Conservation (phyloP, 2,113 vertebrate species). For the Bucco capensis region DNA sequence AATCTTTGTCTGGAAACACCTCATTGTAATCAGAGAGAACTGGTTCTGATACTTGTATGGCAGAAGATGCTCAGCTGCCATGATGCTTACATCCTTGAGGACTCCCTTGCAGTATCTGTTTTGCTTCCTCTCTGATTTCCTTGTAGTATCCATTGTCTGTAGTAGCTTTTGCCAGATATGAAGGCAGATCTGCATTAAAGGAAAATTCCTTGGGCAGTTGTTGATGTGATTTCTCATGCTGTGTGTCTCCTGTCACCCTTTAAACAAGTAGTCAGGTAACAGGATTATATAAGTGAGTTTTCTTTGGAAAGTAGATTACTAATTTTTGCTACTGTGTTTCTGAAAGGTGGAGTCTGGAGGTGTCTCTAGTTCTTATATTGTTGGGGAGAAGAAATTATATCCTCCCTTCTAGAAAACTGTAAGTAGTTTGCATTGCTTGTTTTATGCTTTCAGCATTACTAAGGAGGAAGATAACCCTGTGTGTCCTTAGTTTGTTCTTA, state of each 20-base stretch:
- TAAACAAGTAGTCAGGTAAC: neutral
- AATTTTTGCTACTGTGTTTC: neutral
- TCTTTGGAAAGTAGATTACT: neutral
- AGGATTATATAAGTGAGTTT: neutral
- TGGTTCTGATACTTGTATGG: neutral
- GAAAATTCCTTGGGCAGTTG: neutral
- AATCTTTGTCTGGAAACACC: neutral
- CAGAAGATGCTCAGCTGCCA: neutral
- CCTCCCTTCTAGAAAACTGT: slow-evolving; percentile 33
- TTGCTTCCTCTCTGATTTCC: neutral
- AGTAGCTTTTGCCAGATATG: neutral
- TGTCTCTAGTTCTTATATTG: slow-evolving; percentile 28
- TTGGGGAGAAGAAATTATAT: slow-evolving; percentile 16
- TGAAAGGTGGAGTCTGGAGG: slow-evolving; percentile 41
- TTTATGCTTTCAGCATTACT: neutral
- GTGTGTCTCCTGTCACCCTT: neutral
- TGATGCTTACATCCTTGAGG: neutral
- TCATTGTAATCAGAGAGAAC: neutral
- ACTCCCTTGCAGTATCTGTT: neutral
- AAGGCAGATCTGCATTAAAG: neutral
- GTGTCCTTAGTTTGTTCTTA: neutral
- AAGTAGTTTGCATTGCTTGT: neutral
- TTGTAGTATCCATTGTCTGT: neutral
- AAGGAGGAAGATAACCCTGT: accelerated
- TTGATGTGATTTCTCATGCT: neutral